Evolutionary conservation across 2,888 invertebrate genomes (phyloP).

Genomic region (Deilephila porcellus): DNA sequence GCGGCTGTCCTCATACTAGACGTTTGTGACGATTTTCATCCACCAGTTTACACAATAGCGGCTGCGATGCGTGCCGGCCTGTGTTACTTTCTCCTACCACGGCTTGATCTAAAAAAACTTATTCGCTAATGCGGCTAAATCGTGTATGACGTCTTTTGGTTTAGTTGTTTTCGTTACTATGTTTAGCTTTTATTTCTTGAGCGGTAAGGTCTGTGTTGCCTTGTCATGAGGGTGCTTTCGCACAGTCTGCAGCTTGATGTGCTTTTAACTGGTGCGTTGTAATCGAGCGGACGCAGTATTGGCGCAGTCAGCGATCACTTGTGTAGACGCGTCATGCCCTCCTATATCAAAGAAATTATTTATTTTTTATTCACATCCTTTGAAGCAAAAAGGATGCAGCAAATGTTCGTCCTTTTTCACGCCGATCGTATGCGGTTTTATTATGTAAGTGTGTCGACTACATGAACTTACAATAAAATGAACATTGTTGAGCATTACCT

Average conservation of each 20-base stretch:
- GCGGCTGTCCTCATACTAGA: constrained; percentile 14
- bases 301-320: constrained; percentile 29
- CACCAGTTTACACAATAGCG: constrained; percentile 40
- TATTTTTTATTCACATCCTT: constrained; percentile 20
- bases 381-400: neutral
- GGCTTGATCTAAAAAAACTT: constrained; percentile 45
- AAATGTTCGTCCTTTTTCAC: neutral
- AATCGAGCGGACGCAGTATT: constrained; percentile 42
- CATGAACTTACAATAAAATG: neutral
- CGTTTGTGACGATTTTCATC: constrained; percentile 36
- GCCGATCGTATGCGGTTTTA: neutral
- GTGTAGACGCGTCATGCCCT: constrained; percentile 4
- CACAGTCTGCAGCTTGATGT: neutral
- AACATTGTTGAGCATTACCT: neutral
- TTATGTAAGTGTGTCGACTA: neutral
- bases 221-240: neutral
- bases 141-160: constrained; percentile 43
- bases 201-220: neutral
- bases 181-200: neutral
- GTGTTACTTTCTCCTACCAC: constrained; percentile 48
- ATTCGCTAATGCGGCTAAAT: constrained; percentile 44
- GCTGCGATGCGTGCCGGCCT: constrained; percentile 33
- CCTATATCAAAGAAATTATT: constrained; percentile 3
- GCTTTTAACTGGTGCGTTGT: constrained; percentile 45
- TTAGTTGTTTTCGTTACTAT: constrained; percentile 32